These are phyloP conservation scores for Melanotaenia nigrans DNA, from an alignment of 2,797 vertebrate genomes.

Conservation along the genomic window DNA sequence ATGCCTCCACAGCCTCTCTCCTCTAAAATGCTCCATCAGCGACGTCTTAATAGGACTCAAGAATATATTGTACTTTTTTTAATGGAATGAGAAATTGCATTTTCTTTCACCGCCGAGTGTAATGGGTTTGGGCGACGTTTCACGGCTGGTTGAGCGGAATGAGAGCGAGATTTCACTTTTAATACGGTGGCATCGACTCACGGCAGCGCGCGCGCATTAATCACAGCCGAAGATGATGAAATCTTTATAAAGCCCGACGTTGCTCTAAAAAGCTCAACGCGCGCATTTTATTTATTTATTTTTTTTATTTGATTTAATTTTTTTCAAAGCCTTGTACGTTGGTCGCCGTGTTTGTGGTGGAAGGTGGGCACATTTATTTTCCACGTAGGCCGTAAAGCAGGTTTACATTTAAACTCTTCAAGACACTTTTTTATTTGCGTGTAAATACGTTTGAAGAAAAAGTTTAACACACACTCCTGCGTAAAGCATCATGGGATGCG, in stretches of 20 bases:
- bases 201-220: slow-evolving; percentile 92
- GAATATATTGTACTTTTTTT: slow-evolving; percentile 93
- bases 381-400: background rate
- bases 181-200: slow-evolving; percentile 93
- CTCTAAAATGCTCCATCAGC: slow-evolving; percentile 91
- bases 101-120: slow-evolving; percentile 90
- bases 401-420: slow-evolving; percentile 19
- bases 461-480: slow-evolving; percentile 5
- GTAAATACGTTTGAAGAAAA: slow-evolving; percentile 48
- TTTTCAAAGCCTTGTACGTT: background rate
- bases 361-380: slow-evolving; percentile 26
- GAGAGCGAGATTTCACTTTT: slow-evolving; percentile 94
- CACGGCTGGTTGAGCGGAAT: slow-evolving; percentile 96
- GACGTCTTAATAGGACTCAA: slow-evolving; percentile 96
- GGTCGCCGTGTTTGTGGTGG: slow-evolving; percentile 16
- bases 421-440: slow-evolving; percentile 23
- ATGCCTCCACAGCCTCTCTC: slow-evolving; percentile 65
- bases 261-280: background rate
- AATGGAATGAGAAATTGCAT: slow-evolving; percentile 98
- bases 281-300: slow-evolving; percentile 9
- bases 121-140: slow-evolving; percentile 96
- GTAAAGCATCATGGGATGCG: background rate
- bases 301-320: background rate
- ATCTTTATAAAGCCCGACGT: slow-evolving; percentile 88
- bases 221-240: slow-evolving; percentile 90